Base-by-base conservation (phyloP, 2,113 vertebrate genomes). In the Actenoides hombroni region DNA sequence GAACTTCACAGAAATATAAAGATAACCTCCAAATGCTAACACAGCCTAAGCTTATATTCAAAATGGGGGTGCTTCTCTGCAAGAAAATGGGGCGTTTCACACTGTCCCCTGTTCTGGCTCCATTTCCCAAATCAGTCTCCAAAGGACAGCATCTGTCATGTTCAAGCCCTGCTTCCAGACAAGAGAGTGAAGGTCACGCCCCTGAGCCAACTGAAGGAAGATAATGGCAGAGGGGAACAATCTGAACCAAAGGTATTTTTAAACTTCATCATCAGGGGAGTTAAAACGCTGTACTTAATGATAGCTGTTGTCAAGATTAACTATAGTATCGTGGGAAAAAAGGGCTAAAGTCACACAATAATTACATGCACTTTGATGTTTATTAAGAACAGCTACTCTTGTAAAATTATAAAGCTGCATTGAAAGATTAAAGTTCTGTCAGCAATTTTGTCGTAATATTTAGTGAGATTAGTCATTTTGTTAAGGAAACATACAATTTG, bases 401-500 rank as follows among this genome's bases (percentile, higher is more conserved):
- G 81, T 95, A 75, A 97, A 97, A 98, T 96, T 94, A 92, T 53
- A 97, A 94, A 74, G 61, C 60, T 94, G 49, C 77, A 63, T 80
- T 96, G 76, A 82, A 40, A 95, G 95, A 89, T 95, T 89, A 86
- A 82, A 73, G 17, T 91, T 97, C 93, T 1, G 2, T 90, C 96
- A 97, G 90, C 94, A 78, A 26, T 92, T 96, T 93, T 77, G 85
- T 78, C 80, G 14, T 57, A 94, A 70, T 49, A 60, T 80, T 94
- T 91, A 73, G 74, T 83, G 68, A 94, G 79, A 93, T 97, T 94
- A 97, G 95, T 97, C 71, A 96, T 93, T 97, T 83, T 68, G 70
- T 84, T 92, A 89, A 71, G 60, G 73, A 91, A 91, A 89, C 6
- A 84, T 68, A 69, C 69, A 87, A 60, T 21, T 75, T 54, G 60